phyloP scores from a whole-genome alignment of 35 echinoderm and acorn worm species.

The Stichopus chloronotus region DNA sequence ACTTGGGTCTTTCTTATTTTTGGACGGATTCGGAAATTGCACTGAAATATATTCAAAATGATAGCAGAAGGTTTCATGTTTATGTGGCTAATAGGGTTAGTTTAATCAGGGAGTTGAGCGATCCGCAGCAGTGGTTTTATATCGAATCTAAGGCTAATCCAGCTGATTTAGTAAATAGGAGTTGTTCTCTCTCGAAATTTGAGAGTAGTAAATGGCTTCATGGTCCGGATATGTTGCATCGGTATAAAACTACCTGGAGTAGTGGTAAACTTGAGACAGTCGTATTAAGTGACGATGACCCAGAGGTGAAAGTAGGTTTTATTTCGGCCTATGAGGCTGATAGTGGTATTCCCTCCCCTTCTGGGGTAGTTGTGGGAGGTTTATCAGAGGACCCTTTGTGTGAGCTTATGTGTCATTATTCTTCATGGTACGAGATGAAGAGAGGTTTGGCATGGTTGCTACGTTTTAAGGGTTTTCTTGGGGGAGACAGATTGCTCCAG shows the following conservation, averaged over 20 bases:
- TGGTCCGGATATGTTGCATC: background rate
- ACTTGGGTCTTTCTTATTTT: conserved; percentile 28
- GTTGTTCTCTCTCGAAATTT: background rate
- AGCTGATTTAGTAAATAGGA: conserved; percentile 53
- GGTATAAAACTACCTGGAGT: background rate
- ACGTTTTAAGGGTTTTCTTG: background rate
- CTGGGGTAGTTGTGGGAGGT: background rate
- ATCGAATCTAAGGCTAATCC: conserved; percentile 2
- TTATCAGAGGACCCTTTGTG: conserved; percentile 4
- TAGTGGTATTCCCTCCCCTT: background rate
- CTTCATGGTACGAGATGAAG: conserved; percentile 56
- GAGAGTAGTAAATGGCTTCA: conserved; percentile 1
- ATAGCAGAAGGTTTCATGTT: conserved; percentile 59
- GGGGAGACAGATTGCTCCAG: background rate
- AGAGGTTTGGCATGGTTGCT: conserved; percentile 52
- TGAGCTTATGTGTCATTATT: conserved; percentile 45
- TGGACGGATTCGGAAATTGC: conserved; percentile 73
- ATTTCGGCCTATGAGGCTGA: background rate
- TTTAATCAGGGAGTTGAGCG: conserved; percentile 20
- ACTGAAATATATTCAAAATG: conserved; percentile 59
- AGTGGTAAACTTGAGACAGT: background rate
- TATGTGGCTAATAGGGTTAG: conserved; percentile 61
- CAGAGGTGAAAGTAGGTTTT: background rate
- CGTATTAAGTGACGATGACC: background rate
- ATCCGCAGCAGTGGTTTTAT: conserved; percentile 33